Base-by-base conservation (phyloP, 2,797 vertebrate species). In the Typhlichthys eigenmanni region DNA sequence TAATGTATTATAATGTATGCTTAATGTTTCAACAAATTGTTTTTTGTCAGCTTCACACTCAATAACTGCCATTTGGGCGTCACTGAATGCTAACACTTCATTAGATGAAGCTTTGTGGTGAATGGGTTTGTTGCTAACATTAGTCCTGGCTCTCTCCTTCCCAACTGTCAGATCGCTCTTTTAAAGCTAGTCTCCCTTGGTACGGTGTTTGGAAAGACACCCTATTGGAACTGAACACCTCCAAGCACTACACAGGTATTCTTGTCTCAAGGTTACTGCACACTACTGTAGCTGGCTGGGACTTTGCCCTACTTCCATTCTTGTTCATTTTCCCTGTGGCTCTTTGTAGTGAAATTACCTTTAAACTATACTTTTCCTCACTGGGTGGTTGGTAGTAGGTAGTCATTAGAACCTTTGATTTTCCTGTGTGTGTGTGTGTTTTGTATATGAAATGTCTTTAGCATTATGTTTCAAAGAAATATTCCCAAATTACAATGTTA, bases 111-210 rank as follows among this genome's bases (percentile, higher is more conserved):
- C 14, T 5, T n/a, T 43, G 10, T 50, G 38, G 8, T 32, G 57
- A 70, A 46, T 60, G 32, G 50, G 51, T 54, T 63, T 43, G 59
- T 71, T 57, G 63, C 72, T 81, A 81, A 81, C 69, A 58, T 56
- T 13, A 60, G 54, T 68, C 50, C 46, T 34, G 74, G 63, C 75
- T 82, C 53, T 84, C 68, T 83, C 76, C 66, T 78, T 82, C 14
- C 76, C 88, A 75, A 92, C 92, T 90, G 73, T 94, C 89, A 96
- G 95, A 95, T 94, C 88, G 90, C 85, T 95, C 92, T 92, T 70
- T 96, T 93, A 96, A 95, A 93, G 94, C 94, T 94, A 95, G 91
- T 93, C 89, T 92, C 87, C 94, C 94, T 88, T 96, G 95, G 94
- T 96, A 95, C 93, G 93, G 46, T 94, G 93, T 92, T 93, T 96